Conservation (phyloP, 2,888 invertebrate genomes). For the Biston stratarius region DNA sequence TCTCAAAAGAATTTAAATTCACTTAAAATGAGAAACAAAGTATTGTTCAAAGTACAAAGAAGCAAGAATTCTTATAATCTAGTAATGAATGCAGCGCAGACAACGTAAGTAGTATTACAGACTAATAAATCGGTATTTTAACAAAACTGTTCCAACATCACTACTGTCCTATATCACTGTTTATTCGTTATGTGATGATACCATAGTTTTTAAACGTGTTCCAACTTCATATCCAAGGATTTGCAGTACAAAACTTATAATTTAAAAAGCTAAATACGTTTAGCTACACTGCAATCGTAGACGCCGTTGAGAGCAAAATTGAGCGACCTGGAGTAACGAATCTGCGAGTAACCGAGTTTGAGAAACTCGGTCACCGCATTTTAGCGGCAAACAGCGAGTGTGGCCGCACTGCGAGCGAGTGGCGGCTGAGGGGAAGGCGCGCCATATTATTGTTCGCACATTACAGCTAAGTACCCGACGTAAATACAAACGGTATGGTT, state of each 20-base stretch:
- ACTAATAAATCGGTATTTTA: too few species aligned
- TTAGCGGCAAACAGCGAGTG: conserved; percentile 11
- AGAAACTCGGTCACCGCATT: conserved; percentile 24
- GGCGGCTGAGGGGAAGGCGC: neutral
- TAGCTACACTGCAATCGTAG: conserved; percentile 27
- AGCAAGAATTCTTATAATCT: too few species aligned
- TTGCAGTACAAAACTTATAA: neutral
- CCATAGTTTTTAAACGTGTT: neutral
- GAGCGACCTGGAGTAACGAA: conserved; percentile 16
- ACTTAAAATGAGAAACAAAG: too few species aligned
- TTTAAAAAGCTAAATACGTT: conserved; percentile 9
- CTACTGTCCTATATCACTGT: too few species aligned
- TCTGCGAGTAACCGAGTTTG: conserved; percentile 5
- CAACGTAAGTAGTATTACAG: too few species aligned
- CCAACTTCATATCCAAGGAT: neutral
- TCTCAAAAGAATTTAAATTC: too few species aligned
- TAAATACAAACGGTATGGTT: neutral
- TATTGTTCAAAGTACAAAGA: too few species aligned
- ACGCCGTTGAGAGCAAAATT: conserved; percentile 19
- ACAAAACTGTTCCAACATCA: too few species aligned
- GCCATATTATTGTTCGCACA: neutral
- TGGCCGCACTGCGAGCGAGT: conserved; percentile 3
- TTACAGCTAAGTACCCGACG: neutral
- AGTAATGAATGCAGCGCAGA: too few species aligned
- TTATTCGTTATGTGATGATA: too few species aligned